Base-by-base conservation (phyloP, 1,140 invertebrate species). In the Drosophila willistoni region DNA sequence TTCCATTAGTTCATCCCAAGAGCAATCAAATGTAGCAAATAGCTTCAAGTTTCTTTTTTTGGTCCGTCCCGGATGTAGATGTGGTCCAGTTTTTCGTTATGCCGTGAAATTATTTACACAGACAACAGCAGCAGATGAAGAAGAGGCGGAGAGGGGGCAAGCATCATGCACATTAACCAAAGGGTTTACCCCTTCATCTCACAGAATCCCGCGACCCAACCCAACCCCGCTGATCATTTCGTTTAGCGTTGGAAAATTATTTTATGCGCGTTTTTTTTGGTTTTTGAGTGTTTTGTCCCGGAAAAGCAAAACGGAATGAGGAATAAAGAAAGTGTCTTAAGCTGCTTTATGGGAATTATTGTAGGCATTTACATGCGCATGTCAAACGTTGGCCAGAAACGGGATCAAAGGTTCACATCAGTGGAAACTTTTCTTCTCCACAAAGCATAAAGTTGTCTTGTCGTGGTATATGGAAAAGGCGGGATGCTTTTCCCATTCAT, bases 261-360 rank as follows among this genome's bases (percentile, higher is more conserved):
- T 69, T 71, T 68, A 56, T 78, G 77, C 68, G 69, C 73, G 29
- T 29, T 29, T 7, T 79, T 75, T 68, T 75, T 22, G 19, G 19
- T 22, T 87, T 87, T 84, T 69, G 80, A 83, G 84, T 89, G 84
- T 87, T 79, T 60, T 74, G 64, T 77, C 17, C 59, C 79, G 79
- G 79, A 87, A 87, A 87, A 82, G 74, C 17, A 47, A 47, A 39
- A 13, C 68, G 67, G 64, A 44, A 77, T 73, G 63, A 29, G 6
- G 29, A 67, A 64, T 69, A 55, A 61, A 66, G 67, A 77, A 89
- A 78, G 85, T 89, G 80, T 81, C 80, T 73, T 89, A 89, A 89
- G 84, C 85, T 83, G 85, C 85, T 90, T 89, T 89, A 89, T 77
- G 80, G 81, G 84, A 89, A 89, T 89, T 89, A 90, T 73, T 69